Conservation (phyloP, 1,140 invertebrate species). For the Cotesia vestalis region DNA sequence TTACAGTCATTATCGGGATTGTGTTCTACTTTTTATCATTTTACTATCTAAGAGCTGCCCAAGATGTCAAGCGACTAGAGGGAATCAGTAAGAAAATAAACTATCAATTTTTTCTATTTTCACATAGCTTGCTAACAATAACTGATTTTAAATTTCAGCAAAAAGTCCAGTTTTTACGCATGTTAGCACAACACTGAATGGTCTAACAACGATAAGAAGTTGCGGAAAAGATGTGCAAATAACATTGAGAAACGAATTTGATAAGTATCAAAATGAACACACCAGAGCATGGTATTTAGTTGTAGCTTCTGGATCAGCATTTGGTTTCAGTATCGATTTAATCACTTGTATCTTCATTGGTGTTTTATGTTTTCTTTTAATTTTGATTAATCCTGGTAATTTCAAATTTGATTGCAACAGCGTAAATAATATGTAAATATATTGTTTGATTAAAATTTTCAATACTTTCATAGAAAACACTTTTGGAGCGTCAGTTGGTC, state of each 20-base stretch:
- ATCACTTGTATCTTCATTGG: slow-evolving; percentile 48
- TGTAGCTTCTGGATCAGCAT: slow-evolving; percentile 66
- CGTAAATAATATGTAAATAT: no score
- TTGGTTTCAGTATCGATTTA: slow-evolving; percentile 61
- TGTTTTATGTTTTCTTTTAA: slow-evolving; percentile 58
- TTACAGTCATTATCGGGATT: slow-evolving; percentile 66
- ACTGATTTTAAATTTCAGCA: slow-evolving; percentile 59
- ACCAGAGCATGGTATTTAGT: slow-evolving; percentile 73
- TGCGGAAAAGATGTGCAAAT: slow-evolving; percentile 68
- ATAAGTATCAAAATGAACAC: slow-evolving; percentile 73
- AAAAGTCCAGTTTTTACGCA: slow-evolving; percentile 86
- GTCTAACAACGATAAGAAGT: slow-evolving; percentile 83
- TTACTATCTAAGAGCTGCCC: slow-evolving; percentile 72
- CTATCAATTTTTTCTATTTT: no score
- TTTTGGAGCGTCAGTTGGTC: slow-evolving; percentile 74
- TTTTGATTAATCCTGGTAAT: slow-evolving; percentile 55
- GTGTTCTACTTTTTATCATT: slow-evolving; percentile 66
- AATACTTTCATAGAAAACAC: slow-evolving; percentile 46
- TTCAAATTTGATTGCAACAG: no score
- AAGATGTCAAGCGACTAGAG: slow-evolving; percentile 70
- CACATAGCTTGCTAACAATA: no score
- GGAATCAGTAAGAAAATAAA: slow-evolving; percentile 59
- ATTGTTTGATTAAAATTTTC: background rate
- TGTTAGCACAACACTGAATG: slow-evolving; percentile 79
- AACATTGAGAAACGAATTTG: slow-evolving; percentile 77